These are phyloP conservation scores for Coreoperca whiteheadi DNA, from an alignment of 2,113 vertebrate species.

Conservation along the genomic window DNA sequence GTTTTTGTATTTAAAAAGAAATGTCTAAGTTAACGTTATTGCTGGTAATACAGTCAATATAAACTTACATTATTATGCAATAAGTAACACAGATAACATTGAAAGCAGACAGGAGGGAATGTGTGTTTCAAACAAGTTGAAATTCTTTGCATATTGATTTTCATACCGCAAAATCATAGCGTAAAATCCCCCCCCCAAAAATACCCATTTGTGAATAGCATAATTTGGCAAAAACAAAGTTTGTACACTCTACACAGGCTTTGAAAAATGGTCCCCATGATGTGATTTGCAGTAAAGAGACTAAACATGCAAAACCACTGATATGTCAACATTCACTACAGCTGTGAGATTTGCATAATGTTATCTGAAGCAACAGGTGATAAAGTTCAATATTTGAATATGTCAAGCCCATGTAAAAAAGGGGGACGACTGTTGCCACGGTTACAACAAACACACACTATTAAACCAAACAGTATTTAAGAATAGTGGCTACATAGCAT, in stretches of 20 bases:
- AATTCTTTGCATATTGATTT: neutral
- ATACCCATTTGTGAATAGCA: neutral
- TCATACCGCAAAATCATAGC: too few relatives aligned
- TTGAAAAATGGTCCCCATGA: neutral
- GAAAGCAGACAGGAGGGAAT: neutral
- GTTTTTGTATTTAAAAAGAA: too few relatives aligned
- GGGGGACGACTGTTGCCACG: conserved; percentile 2
- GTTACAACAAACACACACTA: conserved; percentile 28
- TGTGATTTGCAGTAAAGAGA: conserved; percentile 7
- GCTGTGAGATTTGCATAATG: conserved; percentile 31
- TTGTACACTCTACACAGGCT: too few relatives aligned
- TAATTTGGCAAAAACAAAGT: neutral
- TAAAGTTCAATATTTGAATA: conserved; percentile 53
- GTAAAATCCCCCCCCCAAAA: too few relatives aligned
- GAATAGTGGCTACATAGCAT: neutral
- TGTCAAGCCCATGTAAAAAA: conserved; percentile 15
- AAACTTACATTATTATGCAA: neutral
- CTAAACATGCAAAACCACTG: conserved; percentile 29
- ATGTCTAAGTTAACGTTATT: neutral
- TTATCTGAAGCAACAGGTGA: conserved; percentile 11
- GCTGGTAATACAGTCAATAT: neutral
- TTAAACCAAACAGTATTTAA: conserved; percentile 14
- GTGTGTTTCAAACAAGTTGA: neutral
- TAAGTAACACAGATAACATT: neutral
- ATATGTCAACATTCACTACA: neutral